Percentiles rank a stretch among this genome's conserved stretches.
These are phyloP conservation scores for Drepana arcuata DNA, from an alignment of 1,140 invertebrate species.

Conservation along the genomic window DNA sequence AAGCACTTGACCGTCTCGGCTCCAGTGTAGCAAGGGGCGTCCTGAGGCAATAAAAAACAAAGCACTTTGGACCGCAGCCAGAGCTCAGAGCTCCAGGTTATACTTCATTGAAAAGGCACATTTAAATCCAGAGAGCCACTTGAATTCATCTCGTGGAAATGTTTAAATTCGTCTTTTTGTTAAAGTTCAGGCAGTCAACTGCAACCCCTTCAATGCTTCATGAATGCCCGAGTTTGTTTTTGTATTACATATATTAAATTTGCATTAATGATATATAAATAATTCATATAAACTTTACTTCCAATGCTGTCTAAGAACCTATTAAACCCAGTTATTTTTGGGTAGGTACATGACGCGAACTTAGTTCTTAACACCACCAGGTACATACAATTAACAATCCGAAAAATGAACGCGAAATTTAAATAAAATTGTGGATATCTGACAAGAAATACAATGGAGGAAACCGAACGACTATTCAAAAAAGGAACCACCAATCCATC, in stretches of 20 bases:
- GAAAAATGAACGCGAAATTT: too few relatives aligned
- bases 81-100: conserved; percentile 34
- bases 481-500: not conserved
- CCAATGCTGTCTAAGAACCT: too few relatives aligned
- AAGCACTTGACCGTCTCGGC: conserved; percentile 38
- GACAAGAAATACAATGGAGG: not conserved
- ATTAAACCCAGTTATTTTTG: too few relatives aligned
- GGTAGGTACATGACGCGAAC: too few relatives aligned
- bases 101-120: conserved; percentile 45
- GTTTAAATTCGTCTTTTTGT: conserved; percentile 7
- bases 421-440: too few relatives aligned
- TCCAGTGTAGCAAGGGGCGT: conserved; percentile 27
- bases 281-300: too few relatives aligned
- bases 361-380: too few relatives aligned
- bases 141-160: conserved; percentile 28
- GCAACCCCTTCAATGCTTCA: too few relatives aligned
- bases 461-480: not conserved
- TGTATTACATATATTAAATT: too few relatives aligned
- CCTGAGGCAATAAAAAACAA: conserved; percentile 51
- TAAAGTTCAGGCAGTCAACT: not conserved
- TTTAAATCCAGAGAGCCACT: conserved; percentile 45
- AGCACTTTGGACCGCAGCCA: conserved; percentile 58
- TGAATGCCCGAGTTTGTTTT: too few relatives aligned
- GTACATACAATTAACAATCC: too few relatives aligned
- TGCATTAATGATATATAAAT: too few relatives aligned